These are phyloP conservation scores for Leptopilina myrica DNA, from an alignment of 2,888 invertebrate genomes.

Conservation along the genomic window DNA sequence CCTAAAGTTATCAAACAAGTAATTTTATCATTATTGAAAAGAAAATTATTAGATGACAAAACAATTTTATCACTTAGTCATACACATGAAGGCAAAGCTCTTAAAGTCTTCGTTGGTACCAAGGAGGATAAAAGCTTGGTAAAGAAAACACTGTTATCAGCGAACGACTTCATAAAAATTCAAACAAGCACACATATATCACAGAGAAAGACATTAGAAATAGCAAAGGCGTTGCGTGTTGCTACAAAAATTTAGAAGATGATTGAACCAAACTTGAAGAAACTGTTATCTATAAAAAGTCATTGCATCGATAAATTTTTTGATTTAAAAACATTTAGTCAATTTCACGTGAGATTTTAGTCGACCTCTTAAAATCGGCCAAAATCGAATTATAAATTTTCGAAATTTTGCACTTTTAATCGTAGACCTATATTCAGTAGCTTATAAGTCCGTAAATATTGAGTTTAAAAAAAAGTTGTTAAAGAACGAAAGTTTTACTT, in stretches of 20 bases:
- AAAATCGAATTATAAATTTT: no score
- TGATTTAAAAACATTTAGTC: slow-evolving; percentile 3
- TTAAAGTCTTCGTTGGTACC: background rate
- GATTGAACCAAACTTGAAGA: slow-evolving; percentile 15
- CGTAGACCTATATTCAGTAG: no score
- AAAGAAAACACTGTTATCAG: no score
- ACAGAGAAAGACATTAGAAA: background rate
- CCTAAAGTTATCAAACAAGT: slow-evolving; percentile 27
- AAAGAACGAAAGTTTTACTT: no score
- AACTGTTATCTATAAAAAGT: slow-evolving; percentile 12
- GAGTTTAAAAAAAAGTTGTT: no score
- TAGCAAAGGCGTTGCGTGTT: slow-evolving; percentile 27
- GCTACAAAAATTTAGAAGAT: slow-evolving; percentile 29
- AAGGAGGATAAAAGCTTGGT: no score
- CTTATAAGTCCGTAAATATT: no score
- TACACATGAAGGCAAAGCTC: slow-evolving; percentile 4
- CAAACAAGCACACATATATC: no score
- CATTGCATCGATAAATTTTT: background rate
- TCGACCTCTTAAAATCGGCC: no score
- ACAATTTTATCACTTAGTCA: slow-evolving; percentile 21
- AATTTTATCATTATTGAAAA: slow-evolving; percentile 33
- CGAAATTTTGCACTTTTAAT: no score
- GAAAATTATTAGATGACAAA: background rate
- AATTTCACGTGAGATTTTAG: no score
- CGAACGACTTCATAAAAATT: no score